Conservation (phyloP, 2,888 invertebrate genomes). For the Rhyacophila evoluta region DNA sequence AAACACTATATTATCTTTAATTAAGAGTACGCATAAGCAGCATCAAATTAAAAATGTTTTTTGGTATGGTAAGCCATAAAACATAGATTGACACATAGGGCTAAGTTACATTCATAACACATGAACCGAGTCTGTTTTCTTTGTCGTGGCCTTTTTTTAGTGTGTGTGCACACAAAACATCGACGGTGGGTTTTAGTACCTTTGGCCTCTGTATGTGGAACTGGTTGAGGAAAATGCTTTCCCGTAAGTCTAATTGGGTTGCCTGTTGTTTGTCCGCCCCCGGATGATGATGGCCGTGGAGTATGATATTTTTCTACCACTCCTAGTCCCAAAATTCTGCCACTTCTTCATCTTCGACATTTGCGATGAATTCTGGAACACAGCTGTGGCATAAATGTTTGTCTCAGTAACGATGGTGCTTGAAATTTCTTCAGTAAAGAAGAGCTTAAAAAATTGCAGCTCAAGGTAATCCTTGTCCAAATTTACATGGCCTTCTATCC, state of each 20-base stretch:
- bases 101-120: background rate
- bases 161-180: constrained; percentile 45
- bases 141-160: background rate
- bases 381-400: background rate
- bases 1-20: background rate
- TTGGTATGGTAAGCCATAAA: background rate
- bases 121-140: background rate
- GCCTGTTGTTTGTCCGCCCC: background rate
- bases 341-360: constrained; percentile 30
- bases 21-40: background rate
- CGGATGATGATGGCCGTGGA: constrained; percentile 5
- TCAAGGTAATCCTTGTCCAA: background rate
- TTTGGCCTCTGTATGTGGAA: constrained; percentile 42
- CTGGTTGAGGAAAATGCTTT: constrained; percentile 41
- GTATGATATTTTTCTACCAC: constrained; percentile 51
- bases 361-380: background rate
- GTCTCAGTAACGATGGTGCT: background rate
- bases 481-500: background rate
- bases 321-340: constrained; percentile 54
- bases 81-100: background rate
- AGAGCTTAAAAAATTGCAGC: constrained; percentile 23
- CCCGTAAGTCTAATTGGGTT: constrained; percentile 40
- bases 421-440: background rate
- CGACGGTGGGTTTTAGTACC: constrained; percentile 30
- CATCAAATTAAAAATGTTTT: background rate